Percentiles rank a stretch among this genome's conserved stretches.
phyloP scores from a whole-genome alignment of 2,113 vertebrate genomes.

The Sinocyclocheilus anophthalmus region DNA sequence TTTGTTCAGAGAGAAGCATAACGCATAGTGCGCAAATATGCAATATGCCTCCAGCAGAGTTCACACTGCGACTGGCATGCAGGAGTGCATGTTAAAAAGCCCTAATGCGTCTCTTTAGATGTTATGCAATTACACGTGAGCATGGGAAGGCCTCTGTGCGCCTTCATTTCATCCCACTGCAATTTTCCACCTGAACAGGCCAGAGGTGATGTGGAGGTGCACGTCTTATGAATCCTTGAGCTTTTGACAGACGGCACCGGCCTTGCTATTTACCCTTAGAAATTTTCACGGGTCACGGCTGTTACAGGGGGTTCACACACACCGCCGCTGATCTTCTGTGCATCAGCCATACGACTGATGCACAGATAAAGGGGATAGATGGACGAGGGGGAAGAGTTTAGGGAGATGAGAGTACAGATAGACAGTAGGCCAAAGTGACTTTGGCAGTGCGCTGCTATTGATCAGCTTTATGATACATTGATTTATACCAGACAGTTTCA shows the following conservation, averaged over 20 bases:
- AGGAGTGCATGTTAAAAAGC: conserved; percentile 27
- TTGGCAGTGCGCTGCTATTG: conserved; percentile 66
- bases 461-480: conserved; percentile 62
- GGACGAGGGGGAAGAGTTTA: conserved; percentile 62
- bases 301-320: conserved; percentile 65
- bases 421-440: conserved; percentile 68
- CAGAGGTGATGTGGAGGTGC: conserved; percentile 61
- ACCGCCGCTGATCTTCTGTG: conserved; percentile 67
- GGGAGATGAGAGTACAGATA: conserved; percentile 43
- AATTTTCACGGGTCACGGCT: conserved; percentile 73
- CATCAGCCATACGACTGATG: conserved; percentile 68
- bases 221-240: conserved; percentile 66
- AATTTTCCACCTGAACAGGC: conserved; percentile 70
- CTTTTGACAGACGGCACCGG: conserved; percentile 70
- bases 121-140: conserved; percentile 68
- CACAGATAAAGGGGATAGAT: conserved; percentile 70
- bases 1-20: conserved; percentile 40
- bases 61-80: conserved; percentile 59
- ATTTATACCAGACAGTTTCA: conserved; percentile 56
- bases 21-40: neutral
- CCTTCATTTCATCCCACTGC: conserved; percentile 51
- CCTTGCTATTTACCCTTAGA: conserved; percentile 71
- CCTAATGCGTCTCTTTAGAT: conserved; percentile 60
- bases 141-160: conserved; percentile 38
- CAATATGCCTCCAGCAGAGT: conserved; percentile 59